phyloP scores from a whole-genome alignment of 2,113 vertebrate genomes.

The Epinephelus lanceolatus region DNA sequence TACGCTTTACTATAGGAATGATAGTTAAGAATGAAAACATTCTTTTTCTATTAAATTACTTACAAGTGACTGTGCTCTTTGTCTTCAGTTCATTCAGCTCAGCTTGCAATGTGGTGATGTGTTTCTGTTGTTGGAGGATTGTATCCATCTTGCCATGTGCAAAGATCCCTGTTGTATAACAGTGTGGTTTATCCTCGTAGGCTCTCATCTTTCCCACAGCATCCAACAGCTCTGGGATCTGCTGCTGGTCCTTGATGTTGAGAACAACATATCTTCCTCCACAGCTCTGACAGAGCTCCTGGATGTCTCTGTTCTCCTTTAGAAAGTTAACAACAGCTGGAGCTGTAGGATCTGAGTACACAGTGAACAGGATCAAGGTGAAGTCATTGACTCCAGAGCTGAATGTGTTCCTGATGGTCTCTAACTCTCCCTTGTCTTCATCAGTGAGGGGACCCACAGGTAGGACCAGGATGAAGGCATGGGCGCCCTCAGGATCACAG shows the following conservation, averaged over 20 bases:
- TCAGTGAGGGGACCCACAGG: constrained; percentile 36
- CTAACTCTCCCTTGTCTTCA: constrained; percentile 37
- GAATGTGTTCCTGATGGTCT: constrained; percentile 41
- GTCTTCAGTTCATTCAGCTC: background rate
- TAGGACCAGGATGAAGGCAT: constrained; percentile 50
- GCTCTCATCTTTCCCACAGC: background rate
- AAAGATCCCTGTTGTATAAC: background rate
- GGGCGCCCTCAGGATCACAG: constrained; percentile 45
- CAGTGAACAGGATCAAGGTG: constrained; percentile 52
- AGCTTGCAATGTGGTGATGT: background rate
- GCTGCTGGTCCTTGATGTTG: constrained; percentile 16
- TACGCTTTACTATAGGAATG: no score
- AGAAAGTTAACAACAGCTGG: constrained; percentile 7
- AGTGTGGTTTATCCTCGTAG: background rate
- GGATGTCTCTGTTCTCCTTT: background rate
- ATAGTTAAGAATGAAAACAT: no score
- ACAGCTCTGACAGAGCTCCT: constrained; percentile 34
- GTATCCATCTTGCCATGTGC: background rate
- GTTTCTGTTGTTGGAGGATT: background rate
- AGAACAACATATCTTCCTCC: constrained; percentile 7
- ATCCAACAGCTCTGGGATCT: constrained; percentile 18
- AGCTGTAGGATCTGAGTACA: constrained; percentile 3
- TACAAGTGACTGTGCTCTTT: background rate
- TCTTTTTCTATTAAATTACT: background rate
- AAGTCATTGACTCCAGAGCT: constrained; percentile 28